These are phyloP conservation scores for Heliothis peltigera DNA, from an alignment of 2,888 invertebrate genomes.

Conservation along the genomic window DNA sequence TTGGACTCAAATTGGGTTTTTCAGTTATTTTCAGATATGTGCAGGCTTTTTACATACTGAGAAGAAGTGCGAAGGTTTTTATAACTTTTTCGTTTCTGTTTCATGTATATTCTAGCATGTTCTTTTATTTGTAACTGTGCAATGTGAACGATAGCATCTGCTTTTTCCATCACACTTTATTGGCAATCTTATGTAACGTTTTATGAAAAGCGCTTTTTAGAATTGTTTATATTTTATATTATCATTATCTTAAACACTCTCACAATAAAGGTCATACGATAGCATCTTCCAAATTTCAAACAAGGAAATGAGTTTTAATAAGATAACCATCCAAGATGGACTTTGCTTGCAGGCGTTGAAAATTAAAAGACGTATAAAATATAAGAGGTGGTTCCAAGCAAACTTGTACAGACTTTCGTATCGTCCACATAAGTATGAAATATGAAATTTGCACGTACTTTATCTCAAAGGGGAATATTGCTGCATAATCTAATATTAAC, in stretches of 20 bases:
- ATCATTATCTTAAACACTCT: slow-evolving; percentile 23
- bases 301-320: slow-evolving; percentile 41
- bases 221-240: background rate
- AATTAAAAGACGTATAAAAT: slow-evolving; percentile 23
- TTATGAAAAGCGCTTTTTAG: background rate
- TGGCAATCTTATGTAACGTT: background rate
- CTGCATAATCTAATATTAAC: slow-evolving; percentile 47
- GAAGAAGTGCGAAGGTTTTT: slow-evolving; percentile 23
- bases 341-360: slow-evolving; percentile 31
- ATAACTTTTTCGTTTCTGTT: background rate
- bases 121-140: background rate
- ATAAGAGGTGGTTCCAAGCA: slow-evolving; percentile 19
- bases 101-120: too few relatives aligned
- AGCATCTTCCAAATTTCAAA: slow-evolving; percentile 23
- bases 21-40: slow-evolving; percentile 46
- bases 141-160: background rate
- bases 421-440: slow-evolving; percentile 34
- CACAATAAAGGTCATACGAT: slow-evolving; percentile 19
- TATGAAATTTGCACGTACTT: slow-evolving; percentile 51
- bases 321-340: slow-evolving; percentile 20
- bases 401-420: slow-evolving; percentile 43
- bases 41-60: slow-evolving; percentile 26
- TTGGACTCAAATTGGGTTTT: slow-evolving; percentile 52
- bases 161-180: background rate
- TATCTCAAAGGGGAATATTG: slow-evolving; percentile 50